Percentiles rank a stretch among this genome's conserved stretches.
Conservation (phyloP, 2,888 invertebrate genomes). For the Drosophila eohydei region DNA sequence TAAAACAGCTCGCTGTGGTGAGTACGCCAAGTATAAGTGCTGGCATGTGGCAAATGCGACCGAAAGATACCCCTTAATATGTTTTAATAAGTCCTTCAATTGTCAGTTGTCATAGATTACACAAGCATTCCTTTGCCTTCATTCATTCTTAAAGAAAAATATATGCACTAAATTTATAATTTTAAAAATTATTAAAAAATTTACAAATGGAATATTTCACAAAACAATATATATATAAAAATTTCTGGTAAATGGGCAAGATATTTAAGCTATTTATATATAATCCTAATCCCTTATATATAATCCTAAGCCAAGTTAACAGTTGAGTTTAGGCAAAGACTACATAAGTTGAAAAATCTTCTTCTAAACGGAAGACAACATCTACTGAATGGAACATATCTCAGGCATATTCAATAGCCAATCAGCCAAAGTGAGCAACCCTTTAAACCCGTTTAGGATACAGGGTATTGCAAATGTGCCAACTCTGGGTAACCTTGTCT, state of each 20-base stretch:
- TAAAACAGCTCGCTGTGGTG: slow-evolving; percentile 14
- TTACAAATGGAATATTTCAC: no score
- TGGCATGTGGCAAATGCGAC: not conserved
- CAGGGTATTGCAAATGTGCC: slow-evolving; percentile 55
- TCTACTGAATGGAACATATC: not conserved
- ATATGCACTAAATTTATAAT: no score
- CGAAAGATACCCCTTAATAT: slow-evolving; percentile 5
- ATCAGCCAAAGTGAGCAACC: not conserved
- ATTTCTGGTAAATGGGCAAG: no score
- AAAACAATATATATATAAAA: no score
- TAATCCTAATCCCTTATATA: no score
- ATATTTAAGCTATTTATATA: no score
- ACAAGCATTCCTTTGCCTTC: no score
- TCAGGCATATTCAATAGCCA: not conserved
- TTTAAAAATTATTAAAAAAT: no score
- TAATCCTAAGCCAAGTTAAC: no score
- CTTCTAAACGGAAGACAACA: not conserved
- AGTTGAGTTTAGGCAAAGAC: no score
- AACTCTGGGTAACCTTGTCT: slow-evolving; percentile 72
- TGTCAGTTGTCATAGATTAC: no score
- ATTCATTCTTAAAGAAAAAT: no score
- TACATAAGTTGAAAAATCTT: not conserved
- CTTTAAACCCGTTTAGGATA: not conserved
- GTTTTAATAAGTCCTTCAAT: not conserved
- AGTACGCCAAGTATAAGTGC: slow-evolving; percentile 5